Conservation (phyloP, 2,888 invertebrate species). For the Lasioglossum leucozonium region DNA sequence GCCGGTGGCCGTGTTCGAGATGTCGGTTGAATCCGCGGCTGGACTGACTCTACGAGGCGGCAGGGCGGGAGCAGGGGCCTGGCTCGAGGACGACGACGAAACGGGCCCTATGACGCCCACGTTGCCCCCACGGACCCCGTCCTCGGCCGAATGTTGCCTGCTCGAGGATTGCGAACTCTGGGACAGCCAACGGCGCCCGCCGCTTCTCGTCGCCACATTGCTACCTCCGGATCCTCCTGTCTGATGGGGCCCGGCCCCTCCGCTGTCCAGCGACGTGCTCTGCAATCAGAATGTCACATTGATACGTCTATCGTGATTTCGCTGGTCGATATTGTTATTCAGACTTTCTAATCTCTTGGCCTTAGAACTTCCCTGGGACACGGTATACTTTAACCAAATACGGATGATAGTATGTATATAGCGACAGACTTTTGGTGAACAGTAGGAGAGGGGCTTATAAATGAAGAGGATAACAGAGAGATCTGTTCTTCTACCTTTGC, state of each 20-base stretch:
- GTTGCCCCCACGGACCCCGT: conserved; percentile 75
- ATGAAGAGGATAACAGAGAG: not conserved
- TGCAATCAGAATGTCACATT: conserved; percentile 53
- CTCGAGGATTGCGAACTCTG: conserved; percentile 78
- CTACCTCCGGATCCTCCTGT: conserved; percentile 82
- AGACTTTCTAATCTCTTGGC: not conserved
- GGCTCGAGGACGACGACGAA: conserved; percentile 79
- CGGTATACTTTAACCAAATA: not conserved
- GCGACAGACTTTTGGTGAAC: not conserved
- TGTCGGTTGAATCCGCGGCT: conserved; percentile 84
- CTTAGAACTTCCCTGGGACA: not conserved
- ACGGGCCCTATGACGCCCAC: conserved; percentile 84
- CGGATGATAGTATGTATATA: not conserved
- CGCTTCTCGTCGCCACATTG: conserved; percentile 72
- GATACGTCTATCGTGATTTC: not conserved
- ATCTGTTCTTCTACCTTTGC: not conserved
- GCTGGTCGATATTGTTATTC: not conserved
- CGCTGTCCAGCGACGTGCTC: conserved; percentile 81
- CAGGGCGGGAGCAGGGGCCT: conserved; percentile 78
- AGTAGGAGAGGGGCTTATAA: not conserved
- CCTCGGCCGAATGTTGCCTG: conserved; percentile 78
- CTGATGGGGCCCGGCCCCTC: conserved; percentile 76
- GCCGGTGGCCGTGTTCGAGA: conserved; percentile 72
- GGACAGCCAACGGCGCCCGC: conserved; percentile 80
- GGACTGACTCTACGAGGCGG: conserved; percentile 84